Evolutionary conservation across 2,888 invertebrate species (phyloP), one percentile per base, ranked within the genome.

Genomic region (Diarsia mendica): DNA sequence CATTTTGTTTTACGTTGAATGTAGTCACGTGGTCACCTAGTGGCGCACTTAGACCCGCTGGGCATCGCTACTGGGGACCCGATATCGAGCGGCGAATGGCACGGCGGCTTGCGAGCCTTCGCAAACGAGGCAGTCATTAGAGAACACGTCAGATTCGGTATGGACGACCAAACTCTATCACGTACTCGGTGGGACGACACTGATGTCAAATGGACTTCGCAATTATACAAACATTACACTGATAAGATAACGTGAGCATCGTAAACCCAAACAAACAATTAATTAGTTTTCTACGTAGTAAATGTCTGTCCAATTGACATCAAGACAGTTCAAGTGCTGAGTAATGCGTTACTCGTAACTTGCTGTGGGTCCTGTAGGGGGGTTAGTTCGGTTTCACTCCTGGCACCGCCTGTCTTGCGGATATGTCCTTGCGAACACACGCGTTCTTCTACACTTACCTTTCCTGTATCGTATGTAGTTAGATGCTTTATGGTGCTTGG

Each of bases 11-110:
- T 83, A 91, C 91, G 89, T 90, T 91, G 89, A 90, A 89, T 90
- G 88, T 97, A 99, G 99, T 98, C 98, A 89, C 98, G 99, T 93
- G 99, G 99, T 93, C 99, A 99, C 97, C 98, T 99, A 96, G 98
- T 98, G 93, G 98, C 99, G 91, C 98, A 98, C 92, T 97, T 99
- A 96, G 99, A 99, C 96, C 99, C 99, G 83, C 97, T 99, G 96
- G 98, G 98, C 96, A 99, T 99, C 95, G 97, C 97, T 94, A 97
- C 97, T 94, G 97, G 97, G 89, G 97, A 97, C 94, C 97, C 97
- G 89, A 94, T 93, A 77, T 95, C 95, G 86, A 95, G 95, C 91
- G 93, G 94, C 90, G 95, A 96, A 90, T 95, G 96, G 95, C 95
- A 95, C 88, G 95, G 96, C 88, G 96, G 96, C 82, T 93, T 96